These are phyloP conservation scores for Drosophila pectinifera DNA, from an alignment of 1,140 invertebrate genomes.

Conservation along the genomic window DNA sequence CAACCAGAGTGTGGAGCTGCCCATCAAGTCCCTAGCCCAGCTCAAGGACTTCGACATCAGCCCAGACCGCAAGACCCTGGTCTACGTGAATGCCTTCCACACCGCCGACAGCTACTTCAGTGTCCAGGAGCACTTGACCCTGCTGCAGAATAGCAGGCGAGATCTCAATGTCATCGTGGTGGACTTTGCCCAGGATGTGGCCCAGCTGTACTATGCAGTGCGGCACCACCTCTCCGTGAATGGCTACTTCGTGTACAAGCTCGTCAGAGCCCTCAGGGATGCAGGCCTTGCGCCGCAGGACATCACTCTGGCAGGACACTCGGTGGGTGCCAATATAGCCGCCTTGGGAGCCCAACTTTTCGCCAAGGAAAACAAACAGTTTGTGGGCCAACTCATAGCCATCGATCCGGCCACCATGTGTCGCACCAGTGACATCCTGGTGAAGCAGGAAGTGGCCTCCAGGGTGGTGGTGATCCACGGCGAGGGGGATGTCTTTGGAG, in stretches of 20 bases:
- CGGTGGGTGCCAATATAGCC: conserved; percentile 78
- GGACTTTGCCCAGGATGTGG: conserved; percentile 73
- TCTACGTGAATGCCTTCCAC: conserved; percentile 79
- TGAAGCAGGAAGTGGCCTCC: conserved; percentile 48
- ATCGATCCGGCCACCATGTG: conserved; percentile 82
- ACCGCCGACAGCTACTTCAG: conserved; percentile 75
- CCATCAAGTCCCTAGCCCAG: conserved; percentile 68
- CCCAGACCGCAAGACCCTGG: conserved; percentile 65
- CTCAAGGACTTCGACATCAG: conserved; percentile 73
- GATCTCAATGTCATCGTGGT: conserved; percentile 77
- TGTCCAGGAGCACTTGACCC: conserved; percentile 70
- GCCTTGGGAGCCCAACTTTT: conserved; percentile 69
- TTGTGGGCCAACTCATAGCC: conserved; percentile 68
- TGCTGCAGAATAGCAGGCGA: conserved; percentile 64
- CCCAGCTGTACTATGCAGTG: conserved; percentile 74
- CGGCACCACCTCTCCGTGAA: conserved; percentile 71
- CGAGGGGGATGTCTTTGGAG: conserved; percentile 74
- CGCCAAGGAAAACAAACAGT: conserved; percentile 49
- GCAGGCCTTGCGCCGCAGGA: conserved; percentile 56
- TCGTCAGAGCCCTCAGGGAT: conserved; percentile 50
- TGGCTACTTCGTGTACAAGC: conserved; percentile 71
- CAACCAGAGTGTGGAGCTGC: conserved; percentile 71
- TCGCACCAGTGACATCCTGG: conserved; percentile 66
- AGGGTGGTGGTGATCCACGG: conserved; percentile 75
- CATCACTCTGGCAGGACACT: conserved; percentile 77